phyloP scores from a whole-genome alignment of 2,113 vertebrate species.

The Euleptes europaea region DNA sequence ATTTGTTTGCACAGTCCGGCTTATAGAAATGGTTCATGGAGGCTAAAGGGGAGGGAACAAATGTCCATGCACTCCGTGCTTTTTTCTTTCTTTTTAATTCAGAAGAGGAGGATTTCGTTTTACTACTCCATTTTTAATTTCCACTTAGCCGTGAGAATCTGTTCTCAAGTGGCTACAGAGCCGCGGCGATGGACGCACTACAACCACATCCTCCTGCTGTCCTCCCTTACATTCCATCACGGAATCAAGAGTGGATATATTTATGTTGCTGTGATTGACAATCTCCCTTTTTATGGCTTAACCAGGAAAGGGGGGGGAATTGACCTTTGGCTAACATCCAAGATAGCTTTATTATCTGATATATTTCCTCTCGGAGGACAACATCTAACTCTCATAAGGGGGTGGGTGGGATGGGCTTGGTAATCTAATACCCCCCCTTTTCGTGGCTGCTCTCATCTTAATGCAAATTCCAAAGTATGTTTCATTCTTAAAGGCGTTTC shows the following conservation, averaged over 20 bases:
- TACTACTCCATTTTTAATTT: background rate
- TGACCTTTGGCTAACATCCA: conserved; percentile 20
- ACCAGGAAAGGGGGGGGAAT: background rate
- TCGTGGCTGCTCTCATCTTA: conserved; percentile 1
- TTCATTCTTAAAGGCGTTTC: conserved; percentile 52
- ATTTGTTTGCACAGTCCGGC: background rate
- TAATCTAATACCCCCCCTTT: conserved; percentile 39
- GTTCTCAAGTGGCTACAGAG: background rate
- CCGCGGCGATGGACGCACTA: conserved; percentile 20
- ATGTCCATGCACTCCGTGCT: background rate
- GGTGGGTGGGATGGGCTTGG: background rate
- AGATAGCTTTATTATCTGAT: conserved; percentile 29
- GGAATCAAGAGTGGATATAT: conserved; percentile 29
- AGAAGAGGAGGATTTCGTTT: background rate
- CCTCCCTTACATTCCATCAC: conserved; percentile 22
- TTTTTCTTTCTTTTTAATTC: background rate
- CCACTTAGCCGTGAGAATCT: conserved; percentile 8
- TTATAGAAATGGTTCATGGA: background rate
- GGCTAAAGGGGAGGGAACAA: background rate
- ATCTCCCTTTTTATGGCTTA: conserved; percentile 14
- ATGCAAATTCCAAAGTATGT: conserved; percentile 20
- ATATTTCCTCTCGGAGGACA: background rate
- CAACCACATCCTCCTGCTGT: conserved; percentile 4
- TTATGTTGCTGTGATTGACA: conserved; percentile 31
- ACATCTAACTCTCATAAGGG: background rate